Percentiles rank a stretch among this genome's conserved stretches.
phyloP scores from a whole-genome alignment of 2,888 invertebrate genomes.

The Limnephilus marmoratus region DNA sequence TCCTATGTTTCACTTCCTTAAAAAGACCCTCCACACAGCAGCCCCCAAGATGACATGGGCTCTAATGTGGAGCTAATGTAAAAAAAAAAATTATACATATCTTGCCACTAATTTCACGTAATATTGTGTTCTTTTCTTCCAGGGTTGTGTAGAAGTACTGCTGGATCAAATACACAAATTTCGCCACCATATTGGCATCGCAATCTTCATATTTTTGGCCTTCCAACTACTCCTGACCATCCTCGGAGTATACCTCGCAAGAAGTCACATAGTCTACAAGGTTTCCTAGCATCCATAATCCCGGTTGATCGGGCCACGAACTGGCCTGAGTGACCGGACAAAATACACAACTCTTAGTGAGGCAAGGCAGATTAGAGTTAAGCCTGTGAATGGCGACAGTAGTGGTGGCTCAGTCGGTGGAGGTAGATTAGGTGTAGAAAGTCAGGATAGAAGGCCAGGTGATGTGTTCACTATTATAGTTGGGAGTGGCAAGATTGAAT shows the following conservation, averaged over 20 bases:
- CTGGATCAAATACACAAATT: neutral
- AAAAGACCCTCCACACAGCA: no score
- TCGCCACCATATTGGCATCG: neutral
- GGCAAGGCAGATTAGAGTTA: neutral
- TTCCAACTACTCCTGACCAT: conserved; percentile 17
- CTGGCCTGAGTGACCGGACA: neutral
- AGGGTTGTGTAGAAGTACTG: conserved; percentile 48
- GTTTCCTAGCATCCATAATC: conserved; percentile 14
- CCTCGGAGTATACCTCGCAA: conserved; percentile 29
- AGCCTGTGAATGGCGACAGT: neutral
- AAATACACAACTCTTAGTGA: neutral
- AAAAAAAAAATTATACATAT: no score
- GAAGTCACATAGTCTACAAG: neutral
- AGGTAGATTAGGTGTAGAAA: neutral
- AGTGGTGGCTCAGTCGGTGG: neutral
- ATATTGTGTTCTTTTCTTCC: neutral
- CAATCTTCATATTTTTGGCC: neutral
- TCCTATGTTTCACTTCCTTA: no score
- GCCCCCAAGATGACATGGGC: no score
- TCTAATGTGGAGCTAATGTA: no score
- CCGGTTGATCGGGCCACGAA: neutral
- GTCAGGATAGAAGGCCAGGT: neutral
- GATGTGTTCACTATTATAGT: conserved; percentile 50
- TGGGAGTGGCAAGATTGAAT: conserved; percentile 47
- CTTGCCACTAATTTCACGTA: neutral